Base-by-base conservation (phyloP, 1,140 invertebrate species). In the Argopecten irradians region DNA sequence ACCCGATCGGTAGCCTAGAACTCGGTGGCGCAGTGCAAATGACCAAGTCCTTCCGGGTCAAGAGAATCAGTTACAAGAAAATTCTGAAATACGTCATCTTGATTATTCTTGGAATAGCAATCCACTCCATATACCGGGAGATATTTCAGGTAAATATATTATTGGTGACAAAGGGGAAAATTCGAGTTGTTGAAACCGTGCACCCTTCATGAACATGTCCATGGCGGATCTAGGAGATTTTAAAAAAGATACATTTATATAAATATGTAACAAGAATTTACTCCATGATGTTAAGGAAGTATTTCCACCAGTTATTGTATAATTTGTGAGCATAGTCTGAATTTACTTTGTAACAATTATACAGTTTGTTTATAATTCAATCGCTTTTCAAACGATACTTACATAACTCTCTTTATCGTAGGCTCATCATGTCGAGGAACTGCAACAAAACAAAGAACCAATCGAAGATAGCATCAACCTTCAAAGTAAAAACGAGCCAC, bases 51-150 rank as follows among this genome's bases (percentile, higher is more conserved):
- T 71, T 87, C 35, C 89, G 86, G 3, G 85, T 89, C 46, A 87
- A 82, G 33, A 87, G 82, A 83, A 39, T 87, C 13, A 89, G 36
- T 13, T 85, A 46, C 34, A 85, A 87, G 83, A 89, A 87, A 85
- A 19, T 87, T 33, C 83, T 89, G 0, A 89, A 87, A 83, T 89
- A 89, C 35, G n/a, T 89, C 7, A 87, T 89, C 28, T 87, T 89
- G 46, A 87, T 89, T 35, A 28, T 86, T 34, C n/a, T 87, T 0
- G 89, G 83, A 14, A 19, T 89, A 11, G 34, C 87, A 32, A 82
- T 89, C 39, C 89, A 89, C 32, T 46, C 89, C 33, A 43, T 83
- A 3, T 89, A 89, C 34, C 87, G 84, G 82, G 34, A 85, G 13
- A 32, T 89, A 14, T 82, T 82, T 36, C 71, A 87, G 86, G 89